Evolutionary conservation across 2,888 invertebrate species (phyloP), one percentile per base, ranked within the genome.

Genomic region (Vanessa cardui): DNA sequence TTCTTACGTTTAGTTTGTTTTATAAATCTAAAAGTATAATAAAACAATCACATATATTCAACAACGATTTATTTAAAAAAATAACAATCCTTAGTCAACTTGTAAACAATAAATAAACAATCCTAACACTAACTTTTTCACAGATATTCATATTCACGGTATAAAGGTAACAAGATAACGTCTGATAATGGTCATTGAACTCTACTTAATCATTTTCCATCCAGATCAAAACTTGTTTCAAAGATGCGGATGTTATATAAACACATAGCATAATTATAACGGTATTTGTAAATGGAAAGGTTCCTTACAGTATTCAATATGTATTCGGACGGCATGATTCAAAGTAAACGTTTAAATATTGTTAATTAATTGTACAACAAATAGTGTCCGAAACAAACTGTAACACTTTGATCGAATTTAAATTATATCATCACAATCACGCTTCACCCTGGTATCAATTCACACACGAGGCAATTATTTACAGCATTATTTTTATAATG

Each of bases 141-240:
- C 90, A 92, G 82, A 88, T 86, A 89, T 84, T 87, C 89, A 89
- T 86, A 78, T 77, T 79, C 77, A 79, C 69, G 73, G 68, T 69
- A 66, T 70, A 66, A 56, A 69, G 52, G 68, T 69, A 66, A 71
- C 68, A 58, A 69, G 49, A 63, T 66, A 66, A 58, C 31, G 44
- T 59, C 63, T 70, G 61, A 56, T 66, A 66, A 74, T 67, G 74
- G 74, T 73, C 66, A 70, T 75, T 76, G 78, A 76, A 79, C 72
- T 70, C 72, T 76, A 78, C 74, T 80, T 83, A 80, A 83, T 83
- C 78, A 80, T 78, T 76, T 78, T 79, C 78, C 77, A 78, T 58
- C 60, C 16, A 60, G 26, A 61, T 26, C 39, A 58, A 45, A 68
- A 68, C 62, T 31, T 50, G 68, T 68, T 66, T 52, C 26, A 60